Base-by-base conservation (phyloP, 2,797 vertebrate species). In the Crenuchus spilurus region DNA sequence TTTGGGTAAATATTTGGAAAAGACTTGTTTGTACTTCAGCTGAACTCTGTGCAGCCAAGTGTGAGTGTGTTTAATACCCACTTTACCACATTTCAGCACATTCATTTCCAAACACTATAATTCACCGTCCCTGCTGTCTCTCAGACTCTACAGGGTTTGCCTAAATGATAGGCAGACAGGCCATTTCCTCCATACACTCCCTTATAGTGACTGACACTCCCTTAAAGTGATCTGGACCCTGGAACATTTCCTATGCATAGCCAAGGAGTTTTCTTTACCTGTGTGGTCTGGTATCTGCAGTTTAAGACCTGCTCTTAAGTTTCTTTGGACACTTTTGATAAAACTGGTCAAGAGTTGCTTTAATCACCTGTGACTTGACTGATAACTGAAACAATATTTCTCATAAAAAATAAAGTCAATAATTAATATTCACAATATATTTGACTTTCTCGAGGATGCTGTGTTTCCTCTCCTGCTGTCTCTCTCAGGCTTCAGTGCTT, bases 41-140 rank as follows among this genome's bases (percentile, higher is more conserved):
- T 57, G 28, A 18, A 24, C 10, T 41, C 22, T n/a, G 9, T 62
- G 35, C 22, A 26, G 60, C 44, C 24, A n/a, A 28, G 6, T 63
- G 14, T 44, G 39, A 26, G 22, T 24, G 14, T 63, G 41, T 44
- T 11, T 44, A 30, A 63, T 30, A 18, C 1, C 13, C 30, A 31
- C 39, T 63, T 14, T 8, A 28, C 11, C 31, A 24, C 35, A 39
- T 18, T 39, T 14, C 14, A 28, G 13, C 31, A 24, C 35, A 39
- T 18, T 39, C 5, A 22, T 61, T 61, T 60, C 57, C 33, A 37
- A 60, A 42, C 58, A 62, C 60, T 42, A 22, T 63, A 39, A 44
- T 63, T 30, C 30, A 9, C 61, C 22, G 46, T 18, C 39, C 24
- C 37, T 42, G 7, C 16, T 24, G 30, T 44, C 41, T 44, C 39